A percentile compares a stretch with the other conserved stretches of the same genome.
phyloP scores from a whole-genome alignment of 1,140 invertebrate genomes.

The Myzus persicae region DNA sequence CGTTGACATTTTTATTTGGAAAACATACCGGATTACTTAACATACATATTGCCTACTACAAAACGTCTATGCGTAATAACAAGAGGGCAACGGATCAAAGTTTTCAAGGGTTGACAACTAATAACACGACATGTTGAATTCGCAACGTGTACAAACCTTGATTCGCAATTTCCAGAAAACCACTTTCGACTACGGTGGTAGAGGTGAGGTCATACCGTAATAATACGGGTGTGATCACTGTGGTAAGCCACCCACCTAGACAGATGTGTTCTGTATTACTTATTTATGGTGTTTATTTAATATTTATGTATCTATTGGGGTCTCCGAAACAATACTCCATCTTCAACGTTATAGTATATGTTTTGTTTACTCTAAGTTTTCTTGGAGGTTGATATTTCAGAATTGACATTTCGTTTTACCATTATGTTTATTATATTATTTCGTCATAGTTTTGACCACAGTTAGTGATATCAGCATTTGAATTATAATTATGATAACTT shows the following conservation, averaged over 20 bases:
- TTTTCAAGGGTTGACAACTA: background rate
- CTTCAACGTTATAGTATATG: too few relatives aligned
- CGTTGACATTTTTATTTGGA: too few relatives aligned
- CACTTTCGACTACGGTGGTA: background rate
- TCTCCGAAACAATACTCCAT: too few relatives aligned
- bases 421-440: too few relatives aligned
- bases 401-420: too few relatives aligned
- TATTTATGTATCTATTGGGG: background rate
- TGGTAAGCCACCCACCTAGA: background rate
- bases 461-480: too few relatives aligned
- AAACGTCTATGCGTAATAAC: background rate
- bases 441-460: too few relatives aligned
- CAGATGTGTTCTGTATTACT: background rate
- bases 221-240: background rate
- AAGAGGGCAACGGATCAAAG: background rate
- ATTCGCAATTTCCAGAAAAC: background rate
- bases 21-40: too few relatives aligned
- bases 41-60: background rate
- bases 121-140: background rate
- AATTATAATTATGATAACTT: too few relatives aligned
- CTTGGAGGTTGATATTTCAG: too few relatives aligned
- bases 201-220: background rate
- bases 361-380: too few relatives aligned
- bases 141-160: background rate
- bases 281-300: background rate